Evolutionary conservation across 2,888 invertebrate genomes (phyloP).

Genomic region (Amitus sp.): DNA sequence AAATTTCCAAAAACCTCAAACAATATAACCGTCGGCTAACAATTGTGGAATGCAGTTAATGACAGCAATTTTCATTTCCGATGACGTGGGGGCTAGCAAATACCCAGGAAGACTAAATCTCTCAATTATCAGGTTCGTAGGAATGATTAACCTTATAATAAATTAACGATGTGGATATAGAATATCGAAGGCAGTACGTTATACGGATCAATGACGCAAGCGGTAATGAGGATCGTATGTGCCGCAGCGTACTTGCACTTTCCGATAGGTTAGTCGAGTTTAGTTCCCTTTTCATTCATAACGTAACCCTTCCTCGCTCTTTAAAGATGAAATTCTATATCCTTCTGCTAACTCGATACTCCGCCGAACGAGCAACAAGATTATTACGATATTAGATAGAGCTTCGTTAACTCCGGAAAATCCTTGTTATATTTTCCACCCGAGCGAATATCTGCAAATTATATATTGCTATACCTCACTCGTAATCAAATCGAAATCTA

Average conservation of each 20-base stretch:
- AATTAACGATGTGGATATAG: slow-evolving; percentile 41
- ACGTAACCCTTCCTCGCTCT: slow-evolving; percentile 33
- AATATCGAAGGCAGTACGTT: slow-evolving; percentile 31
- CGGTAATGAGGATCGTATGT: slow-evolving; percentile 63
- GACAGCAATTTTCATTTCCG: no score
- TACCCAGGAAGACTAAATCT: no score
- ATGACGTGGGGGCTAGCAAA: no score
- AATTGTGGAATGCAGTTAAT: no score
- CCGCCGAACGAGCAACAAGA: slow-evolving; percentile 54
- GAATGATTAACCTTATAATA: slow-evolving; percentile 32
- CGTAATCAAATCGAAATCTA: neutral
- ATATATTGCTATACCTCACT: neutral
- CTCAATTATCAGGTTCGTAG: slow-evolving; percentile 2
- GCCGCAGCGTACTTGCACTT: slow-evolving; percentile 40
- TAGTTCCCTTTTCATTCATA: slow-evolving; percentile 24
- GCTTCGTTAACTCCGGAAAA: slow-evolving; percentile 58
- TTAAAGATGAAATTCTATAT: slow-evolving; percentile 63
- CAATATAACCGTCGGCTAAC: no score
- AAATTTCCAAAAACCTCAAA: no score
- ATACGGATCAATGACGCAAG: slow-evolving; percentile 38
- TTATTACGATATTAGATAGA: slow-evolving; percentile 53
- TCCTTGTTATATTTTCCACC: slow-evolving; percentile 24
- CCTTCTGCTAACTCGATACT: slow-evolving; percentile 54
- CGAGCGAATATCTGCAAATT: neutral
- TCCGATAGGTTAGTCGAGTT: slow-evolving; percentile 14